These are phyloP conservation scores for Coreius guichenoti DNA, from an alignment of 2,797 vertebrate genomes.

Conservation along the genomic window DNA sequence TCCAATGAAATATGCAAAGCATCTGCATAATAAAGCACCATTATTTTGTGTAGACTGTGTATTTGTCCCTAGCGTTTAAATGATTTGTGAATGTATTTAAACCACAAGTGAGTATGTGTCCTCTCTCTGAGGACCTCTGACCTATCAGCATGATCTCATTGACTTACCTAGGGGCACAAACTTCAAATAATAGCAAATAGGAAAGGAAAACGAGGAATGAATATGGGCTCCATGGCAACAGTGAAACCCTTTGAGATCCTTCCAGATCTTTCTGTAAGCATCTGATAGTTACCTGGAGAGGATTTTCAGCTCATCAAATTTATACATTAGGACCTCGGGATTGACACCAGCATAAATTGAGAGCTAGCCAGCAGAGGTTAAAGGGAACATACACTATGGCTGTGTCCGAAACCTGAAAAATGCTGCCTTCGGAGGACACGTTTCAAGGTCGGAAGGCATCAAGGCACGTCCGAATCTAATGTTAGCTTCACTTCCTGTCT, in stretches of 20 bases:
- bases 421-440: too few species aligned
- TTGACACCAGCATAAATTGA: conserved; percentile 34
- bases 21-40: conserved; percentile 24
- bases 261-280: conserved; percentile 30
- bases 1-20: conserved; percentile 50
- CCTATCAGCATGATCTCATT: conserved; percentile 2
- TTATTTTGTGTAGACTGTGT: conserved; percentile 14
- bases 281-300: conserved; percentile 42
- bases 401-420: too few species aligned
- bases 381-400: conserved; percentile 24
- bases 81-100: conserved; percentile 26
- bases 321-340: conserved; percentile 17
- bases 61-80: conserved; percentile 15
- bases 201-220: conserved; percentile 32
- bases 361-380: conserved; percentile 26
- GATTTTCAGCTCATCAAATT: conserved; percentile 15
- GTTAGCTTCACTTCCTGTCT: too few species aligned
- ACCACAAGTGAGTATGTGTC: conserved; percentile 6
- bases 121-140: conserved; percentile 13
- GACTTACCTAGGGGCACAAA: conserved; percentile 27
- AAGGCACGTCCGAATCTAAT: too few species aligned
- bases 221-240: conserved; percentile 47
- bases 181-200: conserved; percentile 42
- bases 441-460: too few species aligned
- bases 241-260: conserved; percentile 44